Base-by-base conservation (phyloP, 1,140 invertebrate species). In the Euborellia annulipes region DNA sequence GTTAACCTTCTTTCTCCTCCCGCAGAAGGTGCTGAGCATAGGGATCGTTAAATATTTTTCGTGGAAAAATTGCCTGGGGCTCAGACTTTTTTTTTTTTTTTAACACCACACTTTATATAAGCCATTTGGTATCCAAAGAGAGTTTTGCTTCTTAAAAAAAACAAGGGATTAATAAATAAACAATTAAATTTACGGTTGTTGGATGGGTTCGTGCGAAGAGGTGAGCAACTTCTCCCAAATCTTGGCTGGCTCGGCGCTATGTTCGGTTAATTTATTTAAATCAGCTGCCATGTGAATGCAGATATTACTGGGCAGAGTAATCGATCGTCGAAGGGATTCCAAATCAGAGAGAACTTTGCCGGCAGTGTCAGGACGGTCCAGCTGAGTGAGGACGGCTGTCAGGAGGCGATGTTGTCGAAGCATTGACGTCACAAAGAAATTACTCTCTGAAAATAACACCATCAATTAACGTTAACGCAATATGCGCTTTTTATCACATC, bases 391-490 rank as follows among this genome's bases (percentile, higher is more conserved):
- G 1, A 88, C 49, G 21, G 75, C 66, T 11, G 69, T 75, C 4
- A 92, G 66, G 58, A 91, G 90, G 41, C 74, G 75, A 36, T 81
- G 76, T 55, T 92, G 87, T 0, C 76, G 66, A 9, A 90, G 57
- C 47, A 87, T 71, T 43, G 76, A 79, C 38, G 68, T 70, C 41
- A 72, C 65, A 54, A 75, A 73, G 47, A 76, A 62, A 59, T 90
- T 91, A 53, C 75, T 84, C 46, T 84, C 82, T 76, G 62, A 41
- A 58, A 51, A 50, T 50, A 40, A n/a, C n/a, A n/a, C n/a, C 34
- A 36, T 3, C n/a, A 36, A 16, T 36, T 36, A 8, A 16, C 2
- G 34, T 8, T 3, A 36, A 36, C n/a, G 34, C n/a, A 2, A 2
- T 16, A 36, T n/a, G n/a, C n/a, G n/a, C n/a, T n/a, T n/a, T n/a